Evolutionary conservation across 2,113 vertebrate genomes (phyloP), one percentile per base, ranked within the genome.

Genomic region (Lagopus muta): DNA sequence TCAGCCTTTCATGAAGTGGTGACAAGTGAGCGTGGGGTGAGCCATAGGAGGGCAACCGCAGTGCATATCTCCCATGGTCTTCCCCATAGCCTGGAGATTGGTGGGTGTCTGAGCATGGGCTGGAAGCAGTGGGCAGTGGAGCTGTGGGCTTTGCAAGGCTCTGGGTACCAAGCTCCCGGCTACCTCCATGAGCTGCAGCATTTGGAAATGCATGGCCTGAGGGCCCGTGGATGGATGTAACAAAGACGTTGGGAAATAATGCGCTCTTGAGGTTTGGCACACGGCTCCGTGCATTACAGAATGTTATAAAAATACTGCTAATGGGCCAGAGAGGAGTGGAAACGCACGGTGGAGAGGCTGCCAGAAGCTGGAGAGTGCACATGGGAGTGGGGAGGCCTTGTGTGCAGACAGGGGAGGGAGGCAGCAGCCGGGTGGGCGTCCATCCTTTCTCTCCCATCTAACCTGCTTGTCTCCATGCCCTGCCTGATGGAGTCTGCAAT

Each of bases 271-370:
- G 96, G 93, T 96, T 96, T 97, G 95, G 96, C 95, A 94, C 96
- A 95, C 27, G 22, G 94, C 76, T 72, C 89, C 1, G 18, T 83
- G 76, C 40, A 84, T 95, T 96, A 94, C 90, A 94, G 96, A 94
- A 95, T 90, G 94, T 94, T 97, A 96, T 96, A 97, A 95, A 97
- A 97, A 96, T 96, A 94, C 90, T 96, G 86, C 90, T 95, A 96
- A 96, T 96, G 90, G 95, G 95, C 96, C 96, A 94, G 94, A 92
- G 96, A 95, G 93, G 95, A 94, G 95, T 94, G 88, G 96, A 93
- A 96, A 88, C 18, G 89, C 85, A 0, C 82, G 7, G 86, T 13
- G 1, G 93, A 94, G 75, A 94, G 91, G 88, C 94, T 96, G 95
- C 93, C 95, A 97, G 95, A 82, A 95, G 95, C 93, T 1, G 0